Evolutionary conservation across 2,797 vertebrate species (phyloP).

Genomic region (Myoxocephalus aenaeus): DNA sequence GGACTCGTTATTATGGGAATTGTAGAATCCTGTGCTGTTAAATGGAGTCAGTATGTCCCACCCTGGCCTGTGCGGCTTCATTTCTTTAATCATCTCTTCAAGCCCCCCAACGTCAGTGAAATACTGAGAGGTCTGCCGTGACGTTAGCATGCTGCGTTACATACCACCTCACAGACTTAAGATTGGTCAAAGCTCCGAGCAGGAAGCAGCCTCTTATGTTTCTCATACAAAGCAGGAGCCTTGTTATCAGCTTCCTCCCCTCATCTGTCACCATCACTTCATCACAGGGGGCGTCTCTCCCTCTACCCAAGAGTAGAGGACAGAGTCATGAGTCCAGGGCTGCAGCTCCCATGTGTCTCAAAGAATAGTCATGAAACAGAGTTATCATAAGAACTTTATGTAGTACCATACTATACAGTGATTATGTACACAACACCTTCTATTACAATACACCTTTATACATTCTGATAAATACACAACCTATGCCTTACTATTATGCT

Average conservation of each 20-base stretch:
- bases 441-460: slow-evolving; percentile 51
- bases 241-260: slow-evolving; percentile 43
- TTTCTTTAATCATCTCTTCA: not conserved
- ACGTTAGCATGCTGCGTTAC: not conserved
- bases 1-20: not conserved
- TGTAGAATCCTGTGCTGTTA: not conserved
- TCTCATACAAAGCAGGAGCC: slow-evolving; percentile 25
- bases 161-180: not conserved
- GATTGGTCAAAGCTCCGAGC: not conserved
- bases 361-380: not conserved
- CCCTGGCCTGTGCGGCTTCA: not conserved
- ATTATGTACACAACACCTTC: slow-evolving; percentile 33
- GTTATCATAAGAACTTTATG: slow-evolving; percentile 60
- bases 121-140: not conserved
- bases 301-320: not conserved
- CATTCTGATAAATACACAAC: slow-evolving; percentile 67
- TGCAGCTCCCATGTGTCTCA: not conserved
- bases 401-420: slow-evolving; percentile 49
- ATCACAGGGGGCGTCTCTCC: not conserved
- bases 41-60: not conserved
- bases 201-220: slow-evolving; percentile 15
- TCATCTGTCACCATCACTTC: slow-evolving; percentile 54
- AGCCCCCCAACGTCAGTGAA: not conserved
- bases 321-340: not conserved
- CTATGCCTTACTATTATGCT: slow-evolving; percentile 12